These are phyloP conservation scores for Mythimna albipuncta DNA, from an alignment of 2,888 invertebrate genomes.

Conservation along the genomic window DNA sequence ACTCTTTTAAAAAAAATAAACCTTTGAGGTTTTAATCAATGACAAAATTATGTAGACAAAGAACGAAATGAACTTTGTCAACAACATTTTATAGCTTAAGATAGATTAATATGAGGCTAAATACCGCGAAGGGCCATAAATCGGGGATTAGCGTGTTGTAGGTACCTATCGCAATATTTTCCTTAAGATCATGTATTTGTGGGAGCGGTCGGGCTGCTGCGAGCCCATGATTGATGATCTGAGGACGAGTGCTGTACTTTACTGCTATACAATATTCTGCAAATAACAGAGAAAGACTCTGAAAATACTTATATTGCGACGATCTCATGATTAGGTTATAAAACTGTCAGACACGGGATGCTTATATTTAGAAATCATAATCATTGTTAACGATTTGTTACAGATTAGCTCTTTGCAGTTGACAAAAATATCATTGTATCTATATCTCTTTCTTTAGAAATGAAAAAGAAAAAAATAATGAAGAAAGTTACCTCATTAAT, in stretches of 20 bases:
- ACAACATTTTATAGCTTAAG: slow-evolving; percentile 58
- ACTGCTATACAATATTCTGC: slow-evolving; percentile 57
- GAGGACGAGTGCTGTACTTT: slow-evolving; percentile 43
- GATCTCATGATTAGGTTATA: slow-evolving; percentile 50
- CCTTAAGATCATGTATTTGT: slow-evolving; percentile 65
- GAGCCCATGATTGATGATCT: slow-evolving; percentile 70
- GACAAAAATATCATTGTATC: not conserved
- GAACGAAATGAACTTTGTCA: slow-evolving; percentile 50
- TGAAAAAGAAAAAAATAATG: not conserved
- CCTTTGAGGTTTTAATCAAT: not conserved
- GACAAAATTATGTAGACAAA: slow-evolving; percentile 41
- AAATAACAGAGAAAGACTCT: slow-evolving; percentile 49
- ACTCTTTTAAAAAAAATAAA: not conserved
- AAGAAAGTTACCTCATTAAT: slow-evolving; percentile 12
- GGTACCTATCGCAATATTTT: slow-evolving; percentile 60
- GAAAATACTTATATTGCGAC: slow-evolving; percentile 42
- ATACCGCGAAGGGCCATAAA: slow-evolving; percentile 66
- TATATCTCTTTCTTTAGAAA: not conserved
- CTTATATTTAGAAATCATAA: slow-evolving; percentile 15
- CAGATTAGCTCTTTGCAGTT: not conserved
- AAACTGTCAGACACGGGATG: slow-evolving; percentile 16
- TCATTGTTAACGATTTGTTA: not conserved
- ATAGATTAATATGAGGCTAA: slow-evolving; percentile 65
- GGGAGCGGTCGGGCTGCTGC: slow-evolving; percentile 61
- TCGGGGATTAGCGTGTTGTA: slow-evolving; percentile 63